Conservation (phyloP, 2,797 vertebrate genomes). For the Chrysocyon brachyurus region DNA sequence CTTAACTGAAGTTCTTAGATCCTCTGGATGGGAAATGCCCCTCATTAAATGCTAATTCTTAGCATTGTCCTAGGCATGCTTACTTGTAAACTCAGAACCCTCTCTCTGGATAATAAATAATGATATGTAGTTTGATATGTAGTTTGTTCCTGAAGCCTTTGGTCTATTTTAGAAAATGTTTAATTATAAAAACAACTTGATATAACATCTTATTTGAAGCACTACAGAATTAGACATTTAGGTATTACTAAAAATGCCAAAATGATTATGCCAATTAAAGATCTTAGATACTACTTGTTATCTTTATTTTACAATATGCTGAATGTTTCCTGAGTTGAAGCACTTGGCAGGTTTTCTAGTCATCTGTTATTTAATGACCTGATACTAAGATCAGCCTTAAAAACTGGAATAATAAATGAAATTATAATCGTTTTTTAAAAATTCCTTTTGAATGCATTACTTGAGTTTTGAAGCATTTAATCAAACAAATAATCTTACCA, state of each 20-base stretch:
- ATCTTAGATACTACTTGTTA: neutral
- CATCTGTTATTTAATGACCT: neutral
- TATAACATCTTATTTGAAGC: constrained; percentile 33
- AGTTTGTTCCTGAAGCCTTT: constrained; percentile 37
- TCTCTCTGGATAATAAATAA: constrained; percentile 15
- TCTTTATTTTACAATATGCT: constrained; percentile 28
- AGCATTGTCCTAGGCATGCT: neutral
- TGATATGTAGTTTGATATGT: too few relatives aligned
- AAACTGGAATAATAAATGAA: neutral
- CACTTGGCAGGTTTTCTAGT: neutral
- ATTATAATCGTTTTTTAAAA: neutral
- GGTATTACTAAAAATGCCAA: neutral
- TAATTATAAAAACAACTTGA: neutral
- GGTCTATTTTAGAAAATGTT: neutral
- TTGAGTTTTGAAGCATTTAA: constrained; percentile 21
- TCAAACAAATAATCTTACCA: neutral
- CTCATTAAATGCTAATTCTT: neutral
- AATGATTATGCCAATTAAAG: neutral
- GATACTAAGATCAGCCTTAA: neutral
- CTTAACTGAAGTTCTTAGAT: neutral
- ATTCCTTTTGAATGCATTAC: neutral
- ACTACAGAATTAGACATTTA: neutral
- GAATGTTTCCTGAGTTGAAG: neutral
- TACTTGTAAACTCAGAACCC: neutral
- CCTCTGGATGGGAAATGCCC: neutral